Base-by-base conservation (phyloP, 2,797 vertebrate species). In the Catostomus latipinnis region DNA sequence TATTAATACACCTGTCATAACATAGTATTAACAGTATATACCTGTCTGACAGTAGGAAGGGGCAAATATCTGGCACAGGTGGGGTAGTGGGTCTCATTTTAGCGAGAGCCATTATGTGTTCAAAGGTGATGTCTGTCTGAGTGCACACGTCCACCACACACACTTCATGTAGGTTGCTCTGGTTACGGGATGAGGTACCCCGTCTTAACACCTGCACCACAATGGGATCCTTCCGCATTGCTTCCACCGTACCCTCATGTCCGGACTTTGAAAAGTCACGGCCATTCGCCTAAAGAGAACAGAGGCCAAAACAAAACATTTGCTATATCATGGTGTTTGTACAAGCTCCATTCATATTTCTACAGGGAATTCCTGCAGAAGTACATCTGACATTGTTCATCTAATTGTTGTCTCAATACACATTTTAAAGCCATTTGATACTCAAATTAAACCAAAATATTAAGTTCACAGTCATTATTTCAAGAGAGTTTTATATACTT, bases 81-180 rank as follows among this genome's bases (percentile, higher is more conserved):
- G 98, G 97, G 2, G 96, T 97, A 6, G 93, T 91, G 0, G 97
- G 94, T 67, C 96, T 94, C 1, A 97, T 93, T 88, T 98, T 98
- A 58, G 96, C 94, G 87, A 98, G 89, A 43, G 97, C 96, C 96
- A 97, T 96, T 87, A 99, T 96, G 87, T 98, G 97, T 81, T 99
- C 96, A 0, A 99, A 98, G 52, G 97, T 98, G 90, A 99, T 98
- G 90, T 99, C 97, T 0, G 98, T 99, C 88, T 99, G 98, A 1
- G 98, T 99, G 92, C 96, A 96, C 71, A 95, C 96, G 13, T 99
- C 94, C 81, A 89, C 92, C 82, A 97, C 91, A 4, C 83, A 94
- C 70, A 93, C 90, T 66, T 97, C 96, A 43, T 95, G 94, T 14
- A 84, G 54, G 12, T 85, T 81, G 1, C 87, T 83, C n/a, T 91